Conservation (phyloP, 53 echinoderm and acorn worm genomes). For the Temnopleurus reevesii region DNA sequence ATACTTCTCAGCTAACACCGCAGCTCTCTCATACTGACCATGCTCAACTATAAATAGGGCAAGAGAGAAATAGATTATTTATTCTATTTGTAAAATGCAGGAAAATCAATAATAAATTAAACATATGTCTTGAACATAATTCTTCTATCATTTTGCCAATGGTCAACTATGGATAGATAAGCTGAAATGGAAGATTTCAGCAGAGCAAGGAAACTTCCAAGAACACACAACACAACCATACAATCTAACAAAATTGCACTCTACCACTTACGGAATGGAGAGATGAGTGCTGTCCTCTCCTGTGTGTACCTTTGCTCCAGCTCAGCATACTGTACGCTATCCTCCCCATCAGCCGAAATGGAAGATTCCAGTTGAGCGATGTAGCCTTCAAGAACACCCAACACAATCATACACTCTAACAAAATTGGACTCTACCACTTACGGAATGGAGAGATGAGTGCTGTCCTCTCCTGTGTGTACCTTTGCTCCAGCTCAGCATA, state of each 20-base stretch:
- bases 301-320: conserved; percentile 85
- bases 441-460: conserved; percentile 86
- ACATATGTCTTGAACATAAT: too few species aligned
- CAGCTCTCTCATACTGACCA: conserved; percentile 88
- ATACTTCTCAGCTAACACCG: conserved; percentile 91
- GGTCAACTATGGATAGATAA: too few species aligned
- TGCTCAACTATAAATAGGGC: conserved; percentile 66
- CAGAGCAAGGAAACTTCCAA: too few species aligned
- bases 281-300: conserved; percentile 80
- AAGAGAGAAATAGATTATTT: background rate
- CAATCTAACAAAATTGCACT: background rate
- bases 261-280: conserved; percentile 77
- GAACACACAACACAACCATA: too few species aligned
- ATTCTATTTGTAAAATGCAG: too few species aligned
- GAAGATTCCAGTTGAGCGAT: conserved; percentile 85
- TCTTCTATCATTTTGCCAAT: too few species aligned
- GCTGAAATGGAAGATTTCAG: too few species aligned
- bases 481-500: conserved; percentile 83
- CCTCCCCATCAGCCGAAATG: conserved; percentile 64
- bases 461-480: conserved; percentile 82
- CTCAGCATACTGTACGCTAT: conserved; percentile 64
- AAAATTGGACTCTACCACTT: conserved; percentile 39
- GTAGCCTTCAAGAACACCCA: conserved; percentile 93
- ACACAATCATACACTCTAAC: background rate
- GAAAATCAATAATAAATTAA: too few species aligned